Percentiles rank a stretch among this genome's conserved stretches.
These are phyloP conservation scores for Paramormyrops hopkinsi DNA, from an alignment of 2,797 vertebrate species.

Conservation along the genomic window DNA sequence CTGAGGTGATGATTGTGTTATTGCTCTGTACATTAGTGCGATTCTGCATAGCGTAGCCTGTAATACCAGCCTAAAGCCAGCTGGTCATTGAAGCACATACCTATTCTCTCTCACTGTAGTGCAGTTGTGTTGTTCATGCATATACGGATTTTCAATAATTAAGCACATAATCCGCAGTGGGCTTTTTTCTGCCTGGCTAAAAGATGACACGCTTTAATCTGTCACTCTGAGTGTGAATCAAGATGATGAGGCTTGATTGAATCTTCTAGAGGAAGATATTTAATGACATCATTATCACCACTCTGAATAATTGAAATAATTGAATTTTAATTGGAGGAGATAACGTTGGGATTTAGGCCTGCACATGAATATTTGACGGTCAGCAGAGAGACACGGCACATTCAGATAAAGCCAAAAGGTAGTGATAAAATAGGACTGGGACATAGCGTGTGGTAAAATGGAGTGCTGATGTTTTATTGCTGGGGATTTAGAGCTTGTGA, in stretches of 20 bases:
- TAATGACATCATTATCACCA: not conserved
- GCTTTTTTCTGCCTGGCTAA: not conserved
- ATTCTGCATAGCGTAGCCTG: not conserved
- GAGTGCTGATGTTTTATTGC: not conserved
- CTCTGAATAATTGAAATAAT: conserved; percentile 12
- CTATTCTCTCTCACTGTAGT: not conserved
- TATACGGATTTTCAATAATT: not conserved
- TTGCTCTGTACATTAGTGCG: not conserved
- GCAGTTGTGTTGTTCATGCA: not conserved
- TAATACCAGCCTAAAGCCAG: not conserved
- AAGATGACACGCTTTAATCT: not conserved
- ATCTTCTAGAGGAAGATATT: not conserved
- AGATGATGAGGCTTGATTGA: not conserved
- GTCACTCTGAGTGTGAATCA: not conserved
- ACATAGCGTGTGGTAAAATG: not conserved
- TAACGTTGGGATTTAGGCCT: not conserved
- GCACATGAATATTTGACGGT: not conserved
- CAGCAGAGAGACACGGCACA: not conserved
- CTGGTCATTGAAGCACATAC: not conserved
- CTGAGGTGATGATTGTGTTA: not conserved
- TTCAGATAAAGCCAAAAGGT: not conserved
- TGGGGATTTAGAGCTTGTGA: not conserved
- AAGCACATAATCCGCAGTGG: not conserved
- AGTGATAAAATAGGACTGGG: not conserved
- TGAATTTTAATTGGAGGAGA: conserved; percentile 1